These are phyloP conservation scores for Eupithecia tripunctaria DNA, from an alignment of 2,888 invertebrate species.

Conservation along the genomic window DNA sequence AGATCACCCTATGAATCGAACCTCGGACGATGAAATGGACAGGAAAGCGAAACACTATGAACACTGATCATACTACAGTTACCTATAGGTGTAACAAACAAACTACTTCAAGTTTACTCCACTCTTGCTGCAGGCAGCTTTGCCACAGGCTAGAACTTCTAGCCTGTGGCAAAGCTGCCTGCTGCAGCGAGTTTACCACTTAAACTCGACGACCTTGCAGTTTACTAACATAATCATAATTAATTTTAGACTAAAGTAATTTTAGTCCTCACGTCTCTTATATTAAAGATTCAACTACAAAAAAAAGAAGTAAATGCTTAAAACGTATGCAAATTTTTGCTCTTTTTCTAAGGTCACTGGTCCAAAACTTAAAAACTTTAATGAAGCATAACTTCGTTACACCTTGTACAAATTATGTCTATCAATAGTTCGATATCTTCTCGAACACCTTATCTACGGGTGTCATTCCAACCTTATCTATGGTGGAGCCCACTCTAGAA, in stretches of 20 bases:
- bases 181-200: too few relatives aligned
- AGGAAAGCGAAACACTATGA: constrained; percentile 79
- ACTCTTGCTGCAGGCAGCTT: background rate
- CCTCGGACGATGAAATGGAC: constrained; percentile 78
- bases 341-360: background rate
- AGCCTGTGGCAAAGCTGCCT: too few relatives aligned
- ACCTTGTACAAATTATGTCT: background rate
- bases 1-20: constrained; percentile 79
- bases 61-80: constrained; percentile 56
- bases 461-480: background rate
- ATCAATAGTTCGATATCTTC: background rate
- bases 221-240: too few relatives aligned
- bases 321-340: background rate
- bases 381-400: background rate
- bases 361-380: too few relatives aligned
- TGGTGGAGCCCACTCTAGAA: background rate
- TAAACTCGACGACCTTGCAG: too few relatives aligned
- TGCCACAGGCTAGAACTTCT: too few relatives aligned
- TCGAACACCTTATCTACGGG: background rate
- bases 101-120: background rate
- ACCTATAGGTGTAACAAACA: background rate
- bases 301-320: background rate
- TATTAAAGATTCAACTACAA: too few relatives aligned
- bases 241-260: too few relatives aligned
- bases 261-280: too few relatives aligned